A percentile compares a stretch with the other conserved stretches of the same genome.
Evolutionary conservation across 2,888 invertebrate genomes (phyloP).

Genomic region (Euzetes globulus): DNA sequence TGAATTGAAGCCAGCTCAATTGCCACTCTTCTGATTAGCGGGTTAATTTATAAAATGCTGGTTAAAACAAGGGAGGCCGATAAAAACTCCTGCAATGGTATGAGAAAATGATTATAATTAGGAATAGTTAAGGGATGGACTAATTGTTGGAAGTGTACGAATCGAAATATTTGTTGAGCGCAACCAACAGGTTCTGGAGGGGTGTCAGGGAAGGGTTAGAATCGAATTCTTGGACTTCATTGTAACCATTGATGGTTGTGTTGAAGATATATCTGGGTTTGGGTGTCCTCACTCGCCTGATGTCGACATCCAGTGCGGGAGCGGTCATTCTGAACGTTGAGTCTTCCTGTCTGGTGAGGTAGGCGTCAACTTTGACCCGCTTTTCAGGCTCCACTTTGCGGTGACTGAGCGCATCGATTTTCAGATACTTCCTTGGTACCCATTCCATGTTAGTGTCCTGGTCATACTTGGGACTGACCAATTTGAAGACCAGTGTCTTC

Average conservation of each 20-base stretch:
- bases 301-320: background rate
- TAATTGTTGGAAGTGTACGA: background rate
- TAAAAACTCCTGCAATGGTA: too few relatives aligned
- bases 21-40: too few relatives aligned
- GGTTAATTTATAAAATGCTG: too few relatives aligned
- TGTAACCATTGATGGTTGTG: constrained; percentile 8
- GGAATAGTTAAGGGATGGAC: background rate
- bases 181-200: background rate
- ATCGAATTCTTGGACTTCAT: background rate
- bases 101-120: background rate
- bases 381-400: background rate
- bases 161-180: background rate
- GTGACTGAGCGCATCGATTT: background rate
- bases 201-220: background rate
- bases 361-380: background rate
- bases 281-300: background rate
- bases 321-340: background rate
- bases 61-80: too few relatives aligned
- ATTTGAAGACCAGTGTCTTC: background rate
- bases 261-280: background rate
- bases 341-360: background rate
- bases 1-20: too few relatives aligned
- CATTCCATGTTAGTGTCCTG: background rate
- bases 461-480: background rate
- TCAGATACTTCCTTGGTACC: background rate